Evolutionary conservation across 1,140 invertebrate species (phyloP), one percentile per base, ranked within the genome.

Genomic region (Artemia franciscana): DNA sequence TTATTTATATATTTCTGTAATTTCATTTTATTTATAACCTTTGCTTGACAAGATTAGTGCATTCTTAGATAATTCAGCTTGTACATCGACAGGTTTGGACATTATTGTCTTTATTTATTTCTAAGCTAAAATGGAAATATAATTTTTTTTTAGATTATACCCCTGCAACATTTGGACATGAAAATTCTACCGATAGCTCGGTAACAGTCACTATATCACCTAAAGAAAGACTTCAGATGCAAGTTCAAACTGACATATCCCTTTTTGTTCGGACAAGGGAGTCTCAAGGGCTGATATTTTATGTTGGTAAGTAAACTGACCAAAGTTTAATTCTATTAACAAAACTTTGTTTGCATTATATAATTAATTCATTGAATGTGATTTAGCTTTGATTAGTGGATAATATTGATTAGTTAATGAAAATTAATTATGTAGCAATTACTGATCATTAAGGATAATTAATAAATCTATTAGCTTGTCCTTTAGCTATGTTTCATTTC

Each of bases 261-360:
- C 90, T 96, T 83, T 91, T 95, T 71, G 82, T 94, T 57, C 77
- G 87, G 26, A 95, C 91, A 0, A 76, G 89, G 56, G 82, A 92
- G 71, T 75, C 80, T 3, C 77, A 79, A 3, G 90, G 91, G 2
- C 82, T 88, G 65, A 84, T 95, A 58, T 90, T 94, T 71, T 91
- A 91, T 73, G 71, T 95, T 24, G 91, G 91, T 15, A 67, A 69
- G 5, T 60, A 30, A 4, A n/a, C n/a, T n/a, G n/a, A n/a, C n/a
- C n/a, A n/a, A n/a, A n/a, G n/a, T n/a, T n/a, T n/a, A n/a, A n/a
- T n/a, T n/a, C n/a, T n/a, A n/a, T n/a, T n/a, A n/a, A n/a, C n/a
- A n/a, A n/a, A n/a, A n/a, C n/a, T n/a, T n/a, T n/a, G n/a, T n/a
- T n/a, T n/a, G n/a, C n/a, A n/a, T n/a, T n/a, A n/a, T n/a, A n/a